Conservation (phyloP, 2,113 vertebrate species). For the Hippocampus zosterae region DNA sequence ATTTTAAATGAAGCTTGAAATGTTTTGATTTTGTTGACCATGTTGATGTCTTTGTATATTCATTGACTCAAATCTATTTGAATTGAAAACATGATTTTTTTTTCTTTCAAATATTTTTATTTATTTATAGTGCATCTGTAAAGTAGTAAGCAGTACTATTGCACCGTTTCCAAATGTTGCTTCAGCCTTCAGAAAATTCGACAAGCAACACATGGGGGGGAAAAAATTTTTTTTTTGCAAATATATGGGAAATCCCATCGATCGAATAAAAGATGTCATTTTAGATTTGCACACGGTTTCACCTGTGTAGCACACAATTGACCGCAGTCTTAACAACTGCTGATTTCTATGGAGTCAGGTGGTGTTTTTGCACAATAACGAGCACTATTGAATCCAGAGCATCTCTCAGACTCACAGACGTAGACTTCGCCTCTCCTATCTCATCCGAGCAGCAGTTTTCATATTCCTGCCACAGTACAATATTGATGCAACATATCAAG, state of each 20-base stretch:
- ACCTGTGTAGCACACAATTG: background rate
- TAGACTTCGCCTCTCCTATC: conserved; percentile 66
- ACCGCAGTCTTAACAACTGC: background rate
- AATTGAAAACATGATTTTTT: too few relatives aligned
- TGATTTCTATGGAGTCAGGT: conserved; percentile 21
- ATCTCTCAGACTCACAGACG: conserved; percentile 60
- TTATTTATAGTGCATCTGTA: too few relatives aligned
- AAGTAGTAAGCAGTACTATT: too few relatives aligned
- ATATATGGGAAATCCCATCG: background rate
- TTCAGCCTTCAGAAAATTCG: too few relatives aligned
- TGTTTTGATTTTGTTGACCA: too few relatives aligned
- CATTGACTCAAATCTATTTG: too few relatives aligned
- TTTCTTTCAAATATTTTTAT: too few relatives aligned
- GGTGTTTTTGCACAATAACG: conserved; percentile 28
- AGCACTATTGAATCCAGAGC: conserved; percentile 51
- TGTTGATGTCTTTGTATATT: too few relatives aligned
- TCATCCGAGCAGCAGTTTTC: conserved; percentile 69
- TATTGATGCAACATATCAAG: conserved; percentile 78
- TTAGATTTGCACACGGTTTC: background rate
- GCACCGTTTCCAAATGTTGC: too few relatives aligned
- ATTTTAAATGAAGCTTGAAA: too few relatives aligned
- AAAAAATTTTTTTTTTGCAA: background rate
- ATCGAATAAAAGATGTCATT: background rate
- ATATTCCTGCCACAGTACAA: conserved; percentile 76
- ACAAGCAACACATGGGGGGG: too few relatives aligned